These are phyloP conservation scores for Barbus barbus DNA, from an alignment of 2,113 vertebrate genomes.

Conservation along the genomic window DNA sequence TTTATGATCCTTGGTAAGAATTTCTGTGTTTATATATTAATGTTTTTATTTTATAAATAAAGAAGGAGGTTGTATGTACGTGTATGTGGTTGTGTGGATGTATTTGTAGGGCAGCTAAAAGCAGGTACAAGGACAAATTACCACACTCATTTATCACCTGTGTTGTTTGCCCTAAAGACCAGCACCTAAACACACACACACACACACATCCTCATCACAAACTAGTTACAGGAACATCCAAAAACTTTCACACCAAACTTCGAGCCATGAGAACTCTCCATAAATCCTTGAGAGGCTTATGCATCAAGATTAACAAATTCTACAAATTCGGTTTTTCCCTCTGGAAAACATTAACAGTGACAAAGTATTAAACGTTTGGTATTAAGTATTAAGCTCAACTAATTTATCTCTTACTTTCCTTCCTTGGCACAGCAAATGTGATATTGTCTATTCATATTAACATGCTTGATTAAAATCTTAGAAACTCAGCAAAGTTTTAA, in stretches of 20 bases:
- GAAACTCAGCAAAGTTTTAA: background rate
- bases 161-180: slow-evolving; percentile 39
- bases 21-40: background rate
- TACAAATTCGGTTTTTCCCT: background rate
- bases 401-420: background rate
- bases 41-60: background rate
- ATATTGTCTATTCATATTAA: background rate
- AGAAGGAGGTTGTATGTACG: background rate
- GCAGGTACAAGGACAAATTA: slow-evolving; percentile 53
- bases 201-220: slow-evolving; percentile 10
- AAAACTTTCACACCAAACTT: slow-evolving; percentile 16
- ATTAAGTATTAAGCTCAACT: background rate
- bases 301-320: slow-evolving; percentile 10
- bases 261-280: background rate
- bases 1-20: background rate
- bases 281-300: slow-evolving; percentile 5
- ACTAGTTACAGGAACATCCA: slow-evolving; percentile 23
- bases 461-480: background rate
- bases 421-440: background rate
- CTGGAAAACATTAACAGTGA: background rate
- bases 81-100: slow-evolving; percentile 20
- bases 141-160: slow-evolving; percentile 56
- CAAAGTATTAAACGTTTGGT: background rate
- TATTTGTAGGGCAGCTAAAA: slow-evolving; percentile 43
- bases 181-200: slow-evolving; percentile 22